Percentiles rank a stretch among this genome's conserved stretches.
Conservation (phyloP, 2,113 vertebrate genomes). For the Odocoileus hemionus region DNA sequence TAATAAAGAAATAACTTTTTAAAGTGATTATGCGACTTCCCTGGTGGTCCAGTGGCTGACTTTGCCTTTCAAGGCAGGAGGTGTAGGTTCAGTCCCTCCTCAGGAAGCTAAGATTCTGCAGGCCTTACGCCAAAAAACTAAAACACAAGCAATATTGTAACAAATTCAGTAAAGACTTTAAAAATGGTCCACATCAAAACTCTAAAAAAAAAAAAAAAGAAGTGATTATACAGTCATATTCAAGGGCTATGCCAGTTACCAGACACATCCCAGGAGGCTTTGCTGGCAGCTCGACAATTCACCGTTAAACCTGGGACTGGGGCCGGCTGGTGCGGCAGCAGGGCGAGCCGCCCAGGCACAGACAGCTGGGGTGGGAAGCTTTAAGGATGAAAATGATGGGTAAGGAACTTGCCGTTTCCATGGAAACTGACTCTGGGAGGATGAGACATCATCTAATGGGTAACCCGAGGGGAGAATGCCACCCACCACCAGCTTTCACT, state of each 20-base stretch:
- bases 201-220: background rate
- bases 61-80: background rate
- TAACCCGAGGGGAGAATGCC: background rate
- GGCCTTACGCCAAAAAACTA: background rate
- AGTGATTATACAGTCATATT: background rate
- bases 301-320: background rate
- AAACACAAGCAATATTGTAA: background rate
- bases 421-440: conserved; percentile 37
- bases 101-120: background rate
- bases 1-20: background rate
- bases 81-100: background rate
- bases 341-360: conserved; percentile 10
- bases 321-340: background rate
- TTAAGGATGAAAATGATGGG: conserved; percentile 46
- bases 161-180: background rate
- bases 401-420: conserved; percentile 50
- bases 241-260: background rate
- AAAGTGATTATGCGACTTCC: background rate
- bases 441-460: background rate
- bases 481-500: background rate
- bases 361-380: conserved; percentile 32
- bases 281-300: background rate
- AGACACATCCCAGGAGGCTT: conserved; percentile 6
- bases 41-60: background rate
- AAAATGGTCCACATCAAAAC: background rate